Evolutionary conservation across 2,888 invertebrate genomes (phyloP).

Genomic region (Apodemia duryi): DNA sequence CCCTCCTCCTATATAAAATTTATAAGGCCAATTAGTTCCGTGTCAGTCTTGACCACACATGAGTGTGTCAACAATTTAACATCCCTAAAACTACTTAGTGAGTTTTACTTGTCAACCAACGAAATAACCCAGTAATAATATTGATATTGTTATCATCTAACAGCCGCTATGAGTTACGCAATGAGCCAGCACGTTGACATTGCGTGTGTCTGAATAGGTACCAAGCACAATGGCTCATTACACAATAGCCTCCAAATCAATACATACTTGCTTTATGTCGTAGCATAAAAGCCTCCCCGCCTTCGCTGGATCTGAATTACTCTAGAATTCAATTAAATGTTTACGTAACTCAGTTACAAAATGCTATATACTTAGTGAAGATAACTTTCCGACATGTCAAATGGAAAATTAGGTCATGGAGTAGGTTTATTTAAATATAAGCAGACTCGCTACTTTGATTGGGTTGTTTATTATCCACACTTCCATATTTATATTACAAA

Average conservation of each 20-base stretch:
- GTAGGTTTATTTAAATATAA: neutral
- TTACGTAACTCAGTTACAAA: neutral
- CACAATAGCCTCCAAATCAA: slow-evolving; percentile 1
- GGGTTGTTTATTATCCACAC: no score
- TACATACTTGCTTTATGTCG: neutral
- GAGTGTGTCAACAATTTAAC: no score
- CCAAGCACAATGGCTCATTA: neutral
- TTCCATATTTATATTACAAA: no score
- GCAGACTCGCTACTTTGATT: neutral
- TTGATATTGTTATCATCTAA: neutral
- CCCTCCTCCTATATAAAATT: no score
- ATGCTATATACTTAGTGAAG: neutral
- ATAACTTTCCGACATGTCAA: neutral
- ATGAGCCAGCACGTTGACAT: neutral
- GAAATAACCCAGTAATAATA: slow-evolving; percentile 58
- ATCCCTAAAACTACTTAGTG: no score
- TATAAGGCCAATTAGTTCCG: no score
- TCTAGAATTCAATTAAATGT: slow-evolving; percentile 2
- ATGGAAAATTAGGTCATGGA: neutral
- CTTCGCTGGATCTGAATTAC: neutral
- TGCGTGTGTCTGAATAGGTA: neutral
- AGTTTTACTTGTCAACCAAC: no score
- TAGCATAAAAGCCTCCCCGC: slow-evolving; percentile 45
- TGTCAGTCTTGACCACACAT: no score
- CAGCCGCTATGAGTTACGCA: neutral